Base-by-base conservation (phyloP, 1,140 invertebrate genomes). In the Cepaea nemoralis region DNA sequence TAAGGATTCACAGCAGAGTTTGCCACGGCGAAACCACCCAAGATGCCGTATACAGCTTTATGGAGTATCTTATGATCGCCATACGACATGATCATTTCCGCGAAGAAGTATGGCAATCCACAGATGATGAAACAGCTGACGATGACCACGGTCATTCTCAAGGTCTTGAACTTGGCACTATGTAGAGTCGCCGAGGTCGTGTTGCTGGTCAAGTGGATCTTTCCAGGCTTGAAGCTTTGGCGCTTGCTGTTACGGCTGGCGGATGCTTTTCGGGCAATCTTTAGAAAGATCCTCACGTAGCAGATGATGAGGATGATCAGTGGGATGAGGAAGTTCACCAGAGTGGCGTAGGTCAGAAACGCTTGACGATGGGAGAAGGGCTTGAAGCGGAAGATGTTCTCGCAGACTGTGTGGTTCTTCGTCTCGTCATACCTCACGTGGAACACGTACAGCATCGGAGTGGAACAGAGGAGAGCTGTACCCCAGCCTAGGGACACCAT, bases 121-220 rank as follows among this genome's bases (percentile, higher is more conserved):
- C 90, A 91, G 0, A 90, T 55, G 37, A 91, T 86, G 84, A 90
- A 92, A 24, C 86, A 85, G 0, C 79, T 39, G 0, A 91, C 88
- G n/a, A 92, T 92, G 6, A 91, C 90, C n/a, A 89, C 83, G 0
- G 91, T 91, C 90, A 92, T 91, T 78, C 89, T 91, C 37, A 92
- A 77, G 0, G 91, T 92, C 83, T 92, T 92, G 5, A 90, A 86
- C 83, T 91, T 92, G 2, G 91, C 91, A 76, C 85, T 88, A 33
- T 88, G 90, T 8, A 92, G 83, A 5, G 91, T 89, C 1, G 85
- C 88, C 0, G 89, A 88, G 1, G 82, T 83, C 0, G 89, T 90
- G 69, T 73, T 80, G 75, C 88, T 90, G 80, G 90, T 89, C 10
- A 91, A 84, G n/a, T 88, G 88, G 40, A 90, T 83, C 71, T 85